Percentiles rank a stretch among this genome's conserved stretches.
phyloP scores from a whole-genome alignment of 92 coral and sea anemone species.

The Scolanthus callimorphus region DNA sequence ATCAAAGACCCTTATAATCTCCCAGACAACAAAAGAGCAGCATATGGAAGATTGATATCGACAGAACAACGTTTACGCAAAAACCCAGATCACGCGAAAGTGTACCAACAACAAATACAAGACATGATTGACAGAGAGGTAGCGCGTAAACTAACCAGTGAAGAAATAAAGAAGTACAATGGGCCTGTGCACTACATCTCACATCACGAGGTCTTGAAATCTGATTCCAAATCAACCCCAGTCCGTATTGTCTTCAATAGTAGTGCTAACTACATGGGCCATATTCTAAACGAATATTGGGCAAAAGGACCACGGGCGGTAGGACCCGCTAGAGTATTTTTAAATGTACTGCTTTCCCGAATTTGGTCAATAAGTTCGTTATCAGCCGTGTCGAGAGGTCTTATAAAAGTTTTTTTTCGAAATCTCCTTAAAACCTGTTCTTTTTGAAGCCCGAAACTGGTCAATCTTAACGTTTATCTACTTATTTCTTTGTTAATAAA shows the following conservation, averaged over 20 bases:
- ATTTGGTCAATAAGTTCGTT: too few relatives aligned
- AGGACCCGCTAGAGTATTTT: too few relatives aligned
- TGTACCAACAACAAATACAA: constrained; percentile 26
- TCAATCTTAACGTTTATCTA: too few relatives aligned
- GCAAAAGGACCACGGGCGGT: too few relatives aligned
- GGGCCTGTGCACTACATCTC: constrained; percentile 45
- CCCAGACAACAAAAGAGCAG: constrained; percentile 15
- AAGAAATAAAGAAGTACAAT: constrained; percentile 20
- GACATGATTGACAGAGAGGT: constrained; percentile 27
- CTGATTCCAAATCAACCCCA: constrained; percentile 41
- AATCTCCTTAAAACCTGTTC: too few relatives aligned
- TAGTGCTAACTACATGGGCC: constrained; percentile 40
- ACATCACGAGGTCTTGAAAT: constrained; percentile 50
- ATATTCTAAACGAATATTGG: constrained; percentile 26
- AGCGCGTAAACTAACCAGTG: constrained; percentile 25
- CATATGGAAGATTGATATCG: neutral
- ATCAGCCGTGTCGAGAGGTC: too few relatives aligned
- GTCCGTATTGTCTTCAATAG: constrained; percentile 42
- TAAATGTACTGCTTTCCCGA: too few relatives aligned
- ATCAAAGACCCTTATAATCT: constrained; percentile 7
- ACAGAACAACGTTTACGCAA: constrained; percentile 6
- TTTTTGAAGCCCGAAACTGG: too few relatives aligned
- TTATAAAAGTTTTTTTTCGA: too few relatives aligned
- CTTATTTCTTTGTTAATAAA: too few relatives aligned
- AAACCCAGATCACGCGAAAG: constrained; percentile 13